Evolutionary conservation across 2,888 invertebrate species (phyloP).

Genomic region (Phyllotreta cruciferae): DNA sequence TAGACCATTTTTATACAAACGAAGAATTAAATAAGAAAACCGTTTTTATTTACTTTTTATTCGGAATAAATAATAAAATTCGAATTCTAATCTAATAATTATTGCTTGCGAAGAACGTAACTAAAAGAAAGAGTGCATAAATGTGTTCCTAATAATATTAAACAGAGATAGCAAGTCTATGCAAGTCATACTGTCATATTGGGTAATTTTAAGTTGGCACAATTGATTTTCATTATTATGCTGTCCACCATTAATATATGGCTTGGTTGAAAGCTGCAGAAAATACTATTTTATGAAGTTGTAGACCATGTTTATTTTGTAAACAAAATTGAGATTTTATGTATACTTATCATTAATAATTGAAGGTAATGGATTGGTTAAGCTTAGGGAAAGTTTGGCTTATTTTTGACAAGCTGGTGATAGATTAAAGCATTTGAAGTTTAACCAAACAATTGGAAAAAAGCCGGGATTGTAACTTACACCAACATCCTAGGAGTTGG

Average conservation of each 20-base stretch:
- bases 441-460: slow-evolving; percentile 45
- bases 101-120: too few species aligned
- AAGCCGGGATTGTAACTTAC: slow-evolving; percentile 46
- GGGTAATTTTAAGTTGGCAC: slow-evolving; percentile 13
- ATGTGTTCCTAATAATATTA: too few species aligned
- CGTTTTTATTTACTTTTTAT: too few species aligned
- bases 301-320: slow-evolving; percentile 2
- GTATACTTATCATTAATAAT: slow-evolving; percentile 9
- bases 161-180: too few species aligned
- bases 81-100: too few species aligned
- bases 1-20: too few species aligned
- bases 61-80: too few species aligned
- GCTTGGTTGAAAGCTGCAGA: slow-evolving; percentile 32
- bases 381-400: background rate
- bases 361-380: slow-evolving; percentile 10
- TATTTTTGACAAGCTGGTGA: slow-evolving; percentile 16
- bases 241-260: slow-evolving; percentile 35
- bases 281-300: slow-evolving; percentile 22
- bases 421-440: slow-evolving; percentile 37
- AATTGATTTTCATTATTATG: slow-evolving; percentile 31
- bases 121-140: too few species aligned
- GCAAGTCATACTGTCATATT: too few species aligned
- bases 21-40: too few species aligned
- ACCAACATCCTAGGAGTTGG: slow-evolving; percentile 25
- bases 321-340: slow-evolving; percentile 13